Percentiles rank a stretch among this genome's conserved stretches.
phyloP scores from a whole-genome alignment of 2,888 invertebrate species.

The Pilophorus perplexus region DNA sequence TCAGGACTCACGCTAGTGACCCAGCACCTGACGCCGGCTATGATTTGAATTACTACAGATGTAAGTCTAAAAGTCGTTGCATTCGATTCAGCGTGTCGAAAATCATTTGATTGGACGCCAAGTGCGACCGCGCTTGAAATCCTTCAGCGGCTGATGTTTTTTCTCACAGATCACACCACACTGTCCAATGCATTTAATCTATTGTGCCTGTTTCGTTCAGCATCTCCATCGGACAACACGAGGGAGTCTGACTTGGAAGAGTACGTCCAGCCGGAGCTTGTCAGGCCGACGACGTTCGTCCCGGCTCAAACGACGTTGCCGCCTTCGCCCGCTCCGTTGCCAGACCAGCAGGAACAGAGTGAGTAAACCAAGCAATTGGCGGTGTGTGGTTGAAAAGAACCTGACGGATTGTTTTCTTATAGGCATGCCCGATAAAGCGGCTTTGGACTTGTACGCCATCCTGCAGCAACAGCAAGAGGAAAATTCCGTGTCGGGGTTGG shows the following conservation, averaged over 20 bases:
- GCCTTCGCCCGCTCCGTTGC: conserved; percentile 23
- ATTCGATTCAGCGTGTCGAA: background rate
- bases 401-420: background rate
- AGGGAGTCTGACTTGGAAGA: conserved; percentile 47
- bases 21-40: conserved; percentile 42
- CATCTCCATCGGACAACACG: conserved; percentile 39
- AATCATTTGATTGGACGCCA: no score
- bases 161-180: no score
- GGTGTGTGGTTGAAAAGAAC: background rate
- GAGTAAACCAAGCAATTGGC: background rate
- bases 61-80: no score
- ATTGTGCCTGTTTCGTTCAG: no score
- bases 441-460: conserved; percentile 78
- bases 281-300: conserved; percentile 41
- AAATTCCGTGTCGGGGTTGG: conserved; percentile 49
- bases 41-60: conserved; percentile 26
- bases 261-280: conserved; percentile 40
- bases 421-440: conserved; percentile 66
- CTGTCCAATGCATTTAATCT: no score
- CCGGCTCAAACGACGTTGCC: conserved; percentile 37
- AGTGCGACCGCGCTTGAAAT: no score
- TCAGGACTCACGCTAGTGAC: conserved; percentile 69
- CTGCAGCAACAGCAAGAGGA: conserved; percentile 62
- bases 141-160: no score
- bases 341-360: conserved; percentile 30